Base-by-base conservation (phyloP, 2,888 invertebrate species). In the Platerodrilus igneus region DNA sequence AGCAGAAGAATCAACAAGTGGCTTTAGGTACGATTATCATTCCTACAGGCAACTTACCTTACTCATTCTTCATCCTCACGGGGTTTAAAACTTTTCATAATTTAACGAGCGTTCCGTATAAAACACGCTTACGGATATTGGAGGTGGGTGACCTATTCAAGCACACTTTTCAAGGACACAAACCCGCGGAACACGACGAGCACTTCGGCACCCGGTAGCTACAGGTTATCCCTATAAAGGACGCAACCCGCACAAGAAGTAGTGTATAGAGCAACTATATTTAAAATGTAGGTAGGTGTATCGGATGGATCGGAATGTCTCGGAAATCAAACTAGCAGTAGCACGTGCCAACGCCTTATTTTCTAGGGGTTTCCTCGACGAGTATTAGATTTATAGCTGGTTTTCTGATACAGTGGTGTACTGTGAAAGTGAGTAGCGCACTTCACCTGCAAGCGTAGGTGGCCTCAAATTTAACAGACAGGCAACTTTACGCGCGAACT, bases 391-490 rank as follows among this genome's bases (percentile, higher is more conserved):
- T n/a, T n/a, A n/a, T n/a, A n/a, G n/a, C n/a, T n/a, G n/a, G n/a
- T n/a, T n/a, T n/a, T n/a, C n/a, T n/a, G n/a, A n/a, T n/a, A n/a
- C n/a, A n/a, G n/a, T n/a, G n/a, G n/a, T n/a, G n/a, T n/a, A n/a
- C n/a, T n/a, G n/a, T n/a, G n/a, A n/a, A n/a, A n/a, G n/a, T n/a
- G n/a, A n/a, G n/a, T n/a, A 43, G 39, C 47, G 40, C 39, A 45
- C 38, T 47, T 47, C 45, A 49, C 45, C 45, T 45, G 45, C 40
- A 38, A 37, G 55, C 53, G 57, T 57, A 52, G 57, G 57, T 48
- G 56, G 43, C 57, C 53, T 52, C 58, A 56, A 56, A 56, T 56
- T 56, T 55, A 56, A 51, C 47, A 51, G 52, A 50, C 53, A 50
- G 51, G 53, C 55, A 53, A 53, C 48, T 50, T 48, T 50, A 53